phyloP scores from a whole-genome alignment of 2,113 vertebrate genomes.

The Reinhardtius hippoglossoides region DNA sequence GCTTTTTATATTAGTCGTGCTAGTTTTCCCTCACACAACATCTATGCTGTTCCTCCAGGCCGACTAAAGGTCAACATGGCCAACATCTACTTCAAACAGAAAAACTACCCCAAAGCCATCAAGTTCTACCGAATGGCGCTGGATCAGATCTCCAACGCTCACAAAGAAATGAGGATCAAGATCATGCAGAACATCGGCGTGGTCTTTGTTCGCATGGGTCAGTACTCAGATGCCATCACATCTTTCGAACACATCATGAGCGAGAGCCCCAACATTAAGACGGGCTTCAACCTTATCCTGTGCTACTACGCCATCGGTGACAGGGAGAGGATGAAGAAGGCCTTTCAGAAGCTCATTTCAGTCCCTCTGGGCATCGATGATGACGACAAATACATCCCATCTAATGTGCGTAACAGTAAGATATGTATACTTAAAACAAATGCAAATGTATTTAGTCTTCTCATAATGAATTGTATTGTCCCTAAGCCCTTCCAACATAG shows the following conservation, averaged over 20 bases:
- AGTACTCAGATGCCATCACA: conserved; percentile 91
- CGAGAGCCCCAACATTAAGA: conserved; percentile 90
- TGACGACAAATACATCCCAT: conserved; percentile 92
- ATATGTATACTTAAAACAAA: too few species aligned
- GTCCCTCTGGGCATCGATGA: conserved; percentile 91
- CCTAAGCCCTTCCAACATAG: too few species aligned
- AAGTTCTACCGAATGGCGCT: conserved; percentile 99
- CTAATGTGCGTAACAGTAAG: conserved; percentile 85
- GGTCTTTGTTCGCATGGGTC: conserved; percentile 92
- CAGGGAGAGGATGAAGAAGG: conserved; percentile 94
- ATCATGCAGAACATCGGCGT: conserved; percentile 98
- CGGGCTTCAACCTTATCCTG: conserved; percentile 93
- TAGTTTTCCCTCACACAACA: background rate
- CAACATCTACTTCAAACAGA: conserved; percentile 97
- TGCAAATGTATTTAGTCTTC: background rate
- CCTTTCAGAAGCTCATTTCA: conserved; percentile 93
- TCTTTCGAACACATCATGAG: conserved; percentile 96
- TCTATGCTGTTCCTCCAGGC: conserved; percentile 77
- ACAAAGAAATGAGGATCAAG: conserved; percentile 96
- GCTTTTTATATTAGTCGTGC: background rate
- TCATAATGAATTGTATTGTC: too few species aligned
- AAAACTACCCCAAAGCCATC: conserved; percentile 95
- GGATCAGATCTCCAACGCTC: conserved; percentile 92
- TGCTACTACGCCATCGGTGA: conserved; percentile 94
- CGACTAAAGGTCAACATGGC: conserved; percentile 96